Conservation (phyloP, 2,797 vertebrate genomes). For the Lepus oiostolus region DNA sequence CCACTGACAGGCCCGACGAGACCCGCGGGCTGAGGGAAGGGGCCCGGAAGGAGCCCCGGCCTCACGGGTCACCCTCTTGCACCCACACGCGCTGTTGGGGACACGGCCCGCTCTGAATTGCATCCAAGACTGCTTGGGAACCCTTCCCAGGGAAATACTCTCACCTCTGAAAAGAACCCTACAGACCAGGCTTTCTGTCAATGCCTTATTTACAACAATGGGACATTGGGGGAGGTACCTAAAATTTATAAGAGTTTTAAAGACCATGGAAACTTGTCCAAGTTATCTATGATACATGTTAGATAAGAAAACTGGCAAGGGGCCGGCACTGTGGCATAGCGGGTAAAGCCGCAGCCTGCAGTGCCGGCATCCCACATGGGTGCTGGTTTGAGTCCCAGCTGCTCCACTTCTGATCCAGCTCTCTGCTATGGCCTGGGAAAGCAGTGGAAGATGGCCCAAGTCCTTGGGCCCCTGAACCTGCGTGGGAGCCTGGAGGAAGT, state of each 20-base stretch:
- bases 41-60: not conserved
- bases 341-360: too few relatives aligned
- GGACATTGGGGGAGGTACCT: not conserved
- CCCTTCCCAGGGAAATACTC: not conserved
- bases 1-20: not conserved
- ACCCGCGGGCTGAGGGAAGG: not conserved
- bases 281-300: not conserved
- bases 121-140: not conserved
- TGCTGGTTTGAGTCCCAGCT: too few relatives aligned
- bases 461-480: too few relatives aligned
- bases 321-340: too few relatives aligned
- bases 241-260: conserved; percentile 10
- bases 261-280: not conserved
- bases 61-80: not conserved
- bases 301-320: not conserved
- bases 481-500: too few relatives aligned
- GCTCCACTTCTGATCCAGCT: too few relatives aligned
- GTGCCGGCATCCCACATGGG: too few relatives aligned
- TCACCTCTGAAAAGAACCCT: conserved; percentile 57
- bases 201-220: conserved; percentile 14
- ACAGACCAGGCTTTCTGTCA: not conserved
- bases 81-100: not conserved
- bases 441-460: too few relatives aligned
- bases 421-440: too few relatives aligned
- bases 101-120: not conserved